Evolutionary conservation across 2,113 vertebrate genomes (phyloP).

Genomic region (Scopus umbretta): DNA sequence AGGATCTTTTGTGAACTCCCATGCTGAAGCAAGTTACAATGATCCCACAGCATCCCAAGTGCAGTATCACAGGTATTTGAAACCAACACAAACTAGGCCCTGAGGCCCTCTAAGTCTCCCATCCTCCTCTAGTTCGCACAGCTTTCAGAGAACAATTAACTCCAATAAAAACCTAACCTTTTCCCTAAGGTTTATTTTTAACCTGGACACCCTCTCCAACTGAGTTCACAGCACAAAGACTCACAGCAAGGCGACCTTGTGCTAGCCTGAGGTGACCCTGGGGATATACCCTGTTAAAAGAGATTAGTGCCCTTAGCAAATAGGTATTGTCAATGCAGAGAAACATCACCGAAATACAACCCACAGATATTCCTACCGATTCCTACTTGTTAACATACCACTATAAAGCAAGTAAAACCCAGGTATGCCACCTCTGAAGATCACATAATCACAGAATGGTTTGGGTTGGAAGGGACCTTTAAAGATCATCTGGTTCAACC

Average conservation of each 20-base stretch:
- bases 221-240: neutral
- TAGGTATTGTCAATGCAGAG: neutral
- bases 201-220: neutral
- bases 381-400: neutral
- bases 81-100: neutral
- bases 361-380: accelerated
- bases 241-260: accelerated
- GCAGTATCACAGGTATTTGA: accelerated
- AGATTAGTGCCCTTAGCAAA: neutral
- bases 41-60: accelerated
- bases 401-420: neutral
- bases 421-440: neutral
- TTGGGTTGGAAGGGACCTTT: neutral
- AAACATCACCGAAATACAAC: neutral
- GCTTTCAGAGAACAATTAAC: neutral
- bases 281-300: neutral
- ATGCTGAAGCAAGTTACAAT: neutral
- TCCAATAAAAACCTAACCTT: neutral
- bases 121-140: neutral
- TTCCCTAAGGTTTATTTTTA: neutral
- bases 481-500: neutral
- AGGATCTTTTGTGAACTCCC: neutral
- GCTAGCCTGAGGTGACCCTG: neutral
- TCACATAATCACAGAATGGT: neutral
- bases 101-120: neutral